phyloP scores from a whole-genome alignment of 2,888 invertebrate species.

The Macroteleia sp. region DNA sequence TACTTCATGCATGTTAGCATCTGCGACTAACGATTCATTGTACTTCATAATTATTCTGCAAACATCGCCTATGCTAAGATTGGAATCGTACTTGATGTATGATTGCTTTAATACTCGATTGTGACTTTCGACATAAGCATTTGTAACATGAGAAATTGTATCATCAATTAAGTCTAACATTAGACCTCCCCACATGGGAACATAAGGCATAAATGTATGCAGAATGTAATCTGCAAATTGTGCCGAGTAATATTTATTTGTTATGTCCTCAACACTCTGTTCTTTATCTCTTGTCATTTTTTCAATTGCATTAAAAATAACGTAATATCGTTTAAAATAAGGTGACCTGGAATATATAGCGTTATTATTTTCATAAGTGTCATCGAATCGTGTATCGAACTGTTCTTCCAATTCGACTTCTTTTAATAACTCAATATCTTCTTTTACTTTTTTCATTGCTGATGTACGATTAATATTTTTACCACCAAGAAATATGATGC shows the following conservation, averaged over 20 bases:
- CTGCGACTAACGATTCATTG: neutral
- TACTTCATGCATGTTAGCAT: constrained; percentile 1
- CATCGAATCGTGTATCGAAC: neutral
- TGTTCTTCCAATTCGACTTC: constrained; percentile 5
- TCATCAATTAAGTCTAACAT: neutral
- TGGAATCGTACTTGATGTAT: neutral
- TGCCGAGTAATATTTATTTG: constrained; percentile 5
- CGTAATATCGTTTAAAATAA: constrained; percentile 33
- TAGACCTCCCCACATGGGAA: neutral
- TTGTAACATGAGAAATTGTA: constrained; percentile 23
- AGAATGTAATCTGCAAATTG: neutral
- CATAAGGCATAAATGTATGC: neutral
- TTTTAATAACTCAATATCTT: constrained; percentile 16
- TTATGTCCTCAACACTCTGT: neutral
- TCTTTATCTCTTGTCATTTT: neutral
- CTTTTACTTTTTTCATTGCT: neutral
- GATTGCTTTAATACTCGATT: constrained; percentile 5
- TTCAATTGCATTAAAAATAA: neutral
- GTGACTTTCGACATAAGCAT: constrained; percentile 57
- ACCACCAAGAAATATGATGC: constrained; percentile 9
- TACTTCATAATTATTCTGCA: constrained; percentile 2
- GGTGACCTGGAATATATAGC: constrained; percentile 38
- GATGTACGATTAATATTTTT: constrained; percentile 9
- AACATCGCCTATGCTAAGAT: constrained; percentile 24
- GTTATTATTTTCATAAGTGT: neutral